A percentile compares a stretch with the other conserved stretches of the same genome.
Evolutionary conservation across 2,888 invertebrate genomes (phyloP).

Genomic region (Lypha dubia): DNA sequence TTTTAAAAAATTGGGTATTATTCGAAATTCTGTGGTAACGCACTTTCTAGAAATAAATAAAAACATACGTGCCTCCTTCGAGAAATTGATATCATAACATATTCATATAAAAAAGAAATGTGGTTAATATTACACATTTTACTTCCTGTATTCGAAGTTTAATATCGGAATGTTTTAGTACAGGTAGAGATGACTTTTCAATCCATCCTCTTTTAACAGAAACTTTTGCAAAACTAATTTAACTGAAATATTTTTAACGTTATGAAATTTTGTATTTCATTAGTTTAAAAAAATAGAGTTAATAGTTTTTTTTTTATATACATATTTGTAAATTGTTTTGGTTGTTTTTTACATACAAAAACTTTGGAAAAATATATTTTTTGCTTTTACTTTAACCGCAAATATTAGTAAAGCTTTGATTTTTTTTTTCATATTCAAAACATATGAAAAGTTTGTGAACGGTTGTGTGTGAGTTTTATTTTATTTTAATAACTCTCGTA

Average conservation of each 20-base stretch:
- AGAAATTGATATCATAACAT: too few relatives aligned
- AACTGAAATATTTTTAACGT: background rate
- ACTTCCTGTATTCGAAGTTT: too few relatives aligned
- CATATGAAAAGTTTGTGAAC: background rate
- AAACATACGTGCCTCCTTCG: too few relatives aligned
- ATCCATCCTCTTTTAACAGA: background rate
- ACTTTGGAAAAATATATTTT: background rate
- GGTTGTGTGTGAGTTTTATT: background rate
- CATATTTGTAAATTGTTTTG: background rate
- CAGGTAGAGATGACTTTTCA: too few relatives aligned
- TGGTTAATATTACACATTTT: too few relatives aligned
- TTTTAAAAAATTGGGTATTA: too few relatives aligned
- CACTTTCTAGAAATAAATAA: too few relatives aligned
- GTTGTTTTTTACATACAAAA: background rate
- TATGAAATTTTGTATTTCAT: background rate
- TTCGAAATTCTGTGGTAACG: too few relatives aligned
- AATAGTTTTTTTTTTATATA: background rate
- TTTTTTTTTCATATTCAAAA: background rate
- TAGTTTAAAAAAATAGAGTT: background rate
- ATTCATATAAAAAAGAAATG: too few relatives aligned
- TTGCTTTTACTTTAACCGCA: background rate
- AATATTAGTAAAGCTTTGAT: conserved; percentile 7
- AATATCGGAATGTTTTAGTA: too few relatives aligned
- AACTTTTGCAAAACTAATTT: background rate
- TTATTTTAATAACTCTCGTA: background rate